Evolutionary conservation across 2,888 invertebrate species (phyloP), one percentile per base, ranked within the genome.

Genomic region (Eupithecia pulchellata): DNA sequence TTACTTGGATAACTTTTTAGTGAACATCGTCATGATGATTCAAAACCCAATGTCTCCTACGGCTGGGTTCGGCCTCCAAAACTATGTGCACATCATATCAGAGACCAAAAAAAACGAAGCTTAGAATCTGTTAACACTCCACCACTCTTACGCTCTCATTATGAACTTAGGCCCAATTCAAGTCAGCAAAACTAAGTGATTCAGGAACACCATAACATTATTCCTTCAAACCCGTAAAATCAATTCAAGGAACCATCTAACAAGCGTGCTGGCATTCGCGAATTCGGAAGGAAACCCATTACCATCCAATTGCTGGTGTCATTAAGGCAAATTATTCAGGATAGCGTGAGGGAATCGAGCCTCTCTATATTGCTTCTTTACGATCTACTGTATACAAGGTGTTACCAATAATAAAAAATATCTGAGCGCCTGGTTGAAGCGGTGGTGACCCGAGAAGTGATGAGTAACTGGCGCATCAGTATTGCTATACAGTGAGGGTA

Each of bases 311-410:
- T 73, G 55, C 68, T 58, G 65, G 67, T 75, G 74, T 78, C 82
- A 78, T 81, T 81, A 79, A 64, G 32, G 60, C 36, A 69, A 75
- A 80, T 79, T 58, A 73, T 71, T 63, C 64, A 67, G 78, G 73
- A 79, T 79, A 77, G 81, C 81, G 79, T 81, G 76, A 69, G 73
- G 71, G 65, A 60, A 73, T 73, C 55, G 68, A 68, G 68, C 69
- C 69, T 69, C 63, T 58, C 69, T 74, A 68, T 70, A 70, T 47
- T 72, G 64, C 65, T 58, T 68, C 75, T 78, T 80, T 78, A 79
- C 63, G 39, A 39, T 68, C n/a, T 55, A 63, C 52, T 25, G 14
- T 57, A 63, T 69, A 67, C 64, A 71, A 64, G 64, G 1, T 29
- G n/a, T n/a, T n/a, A n/a, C n/a, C n/a, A n/a, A n/a, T n/a, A n/a